phyloP scores from a whole-genome alignment of 2,888 invertebrate genomes.

The Keiferia lycopersicella region DNA sequence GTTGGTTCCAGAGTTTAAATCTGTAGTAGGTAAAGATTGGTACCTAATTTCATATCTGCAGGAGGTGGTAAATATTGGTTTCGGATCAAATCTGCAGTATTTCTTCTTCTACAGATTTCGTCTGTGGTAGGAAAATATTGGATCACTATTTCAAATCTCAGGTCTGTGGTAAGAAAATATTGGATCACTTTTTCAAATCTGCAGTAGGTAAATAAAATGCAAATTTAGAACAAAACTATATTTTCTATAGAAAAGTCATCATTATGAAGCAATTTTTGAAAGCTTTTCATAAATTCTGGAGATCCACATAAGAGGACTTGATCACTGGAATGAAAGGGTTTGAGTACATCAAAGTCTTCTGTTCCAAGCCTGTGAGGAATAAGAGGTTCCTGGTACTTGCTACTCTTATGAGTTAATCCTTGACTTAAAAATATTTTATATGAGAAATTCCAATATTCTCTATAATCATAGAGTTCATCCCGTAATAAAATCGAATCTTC shows the following conservation, averaged over 20 bases:
- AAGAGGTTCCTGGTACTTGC: conserved; percentile 80
- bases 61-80: too few relatives aligned
- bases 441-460: conserved; percentile 88
- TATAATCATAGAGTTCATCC: conserved; percentile 80
- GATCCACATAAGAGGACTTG: conserved; percentile 84
- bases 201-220: too few relatives aligned
- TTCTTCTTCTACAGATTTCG: too few relatives aligned
- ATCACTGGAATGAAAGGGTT: conserved; percentile 50
- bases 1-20: too few relatives aligned
- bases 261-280: conserved; percentile 51
- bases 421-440: conserved; percentile 81
- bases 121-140: too few relatives aligned
- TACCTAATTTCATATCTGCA: too few relatives aligned
- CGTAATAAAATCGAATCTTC: conserved; percentile 82
- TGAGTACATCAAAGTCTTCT: conserved; percentile 55
- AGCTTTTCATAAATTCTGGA: conserved; percentile 75
- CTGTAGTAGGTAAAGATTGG: too few relatives aligned
- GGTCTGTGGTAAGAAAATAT: too few relatives aligned
- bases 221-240: conserved; percentile 60
- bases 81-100: too few relatives aligned
- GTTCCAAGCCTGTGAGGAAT: conserved; percentile 54
- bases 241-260: conserved; percentile 49
- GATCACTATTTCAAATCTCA: too few relatives aligned
- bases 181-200: too few relatives aligned
- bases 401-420: conserved; percentile 24